Percentiles rank a stretch among this genome's conserved stretches.
phyloP scores from a whole-genome alignment of 92 coral and sea anemone genomes.

The Heteractis magnifica region DNA sequence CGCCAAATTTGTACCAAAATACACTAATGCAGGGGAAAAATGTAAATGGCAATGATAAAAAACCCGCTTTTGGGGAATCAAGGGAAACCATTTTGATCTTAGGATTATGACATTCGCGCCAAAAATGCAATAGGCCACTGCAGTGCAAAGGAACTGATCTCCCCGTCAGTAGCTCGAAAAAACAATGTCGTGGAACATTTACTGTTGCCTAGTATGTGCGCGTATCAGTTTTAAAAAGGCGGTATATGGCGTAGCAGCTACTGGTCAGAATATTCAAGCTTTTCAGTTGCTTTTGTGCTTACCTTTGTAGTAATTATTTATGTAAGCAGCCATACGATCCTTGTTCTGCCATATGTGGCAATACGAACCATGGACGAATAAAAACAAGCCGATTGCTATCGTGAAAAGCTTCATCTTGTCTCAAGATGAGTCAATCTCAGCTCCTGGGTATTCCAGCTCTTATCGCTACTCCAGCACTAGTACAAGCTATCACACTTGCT shows the following conservation, averaged over 20 bases:
- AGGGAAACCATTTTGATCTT: no score
- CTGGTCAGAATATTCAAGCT: not conserved
- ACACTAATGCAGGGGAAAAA: no score
- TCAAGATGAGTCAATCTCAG: not conserved
- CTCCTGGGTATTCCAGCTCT: not conserved
- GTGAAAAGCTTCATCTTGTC: not conserved
- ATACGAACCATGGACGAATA: not conserved
- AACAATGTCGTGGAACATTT: no score
- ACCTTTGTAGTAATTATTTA: conserved; percentile 17
- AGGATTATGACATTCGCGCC: no score
- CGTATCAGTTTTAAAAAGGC: not conserved
- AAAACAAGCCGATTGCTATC: not conserved
- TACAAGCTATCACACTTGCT: not conserved
- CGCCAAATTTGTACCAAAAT: no score
- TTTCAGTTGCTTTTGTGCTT: not conserved
- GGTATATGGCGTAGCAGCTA: not conserved
- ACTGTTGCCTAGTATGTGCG: no score
- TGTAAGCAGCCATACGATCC: not conserved
- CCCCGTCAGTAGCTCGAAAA: no score
- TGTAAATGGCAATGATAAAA: no score
- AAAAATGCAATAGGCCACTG: no score
- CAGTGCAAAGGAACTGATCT: no score
- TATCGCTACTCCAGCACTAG: not conserved
- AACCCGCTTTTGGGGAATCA: no score
- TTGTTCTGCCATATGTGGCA: conserved; percentile 2